Evolutionary conservation across 37 sponge, comb jelly and placozoan genomes (phyloP).

Genomic region (Cliona cf. orientalis): DNA sequence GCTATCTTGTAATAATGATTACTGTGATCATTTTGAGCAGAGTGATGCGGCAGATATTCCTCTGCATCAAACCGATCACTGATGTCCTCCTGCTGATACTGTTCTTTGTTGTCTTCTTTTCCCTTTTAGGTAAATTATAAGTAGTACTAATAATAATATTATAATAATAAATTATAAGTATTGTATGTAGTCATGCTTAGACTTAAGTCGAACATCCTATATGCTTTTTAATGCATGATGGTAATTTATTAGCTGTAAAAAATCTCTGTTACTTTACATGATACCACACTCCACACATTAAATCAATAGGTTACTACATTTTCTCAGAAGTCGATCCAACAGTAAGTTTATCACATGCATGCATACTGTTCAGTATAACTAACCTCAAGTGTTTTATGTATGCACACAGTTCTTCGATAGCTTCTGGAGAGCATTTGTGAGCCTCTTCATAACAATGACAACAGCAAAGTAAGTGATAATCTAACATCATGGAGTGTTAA

Average conservation of each 20-base stretch:
- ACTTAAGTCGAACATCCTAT: no score
- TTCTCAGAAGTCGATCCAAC: conserved; percentile 39
- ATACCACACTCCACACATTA: no score
- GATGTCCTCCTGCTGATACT: conserved; percentile 75
- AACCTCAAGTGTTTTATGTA: not conserved
- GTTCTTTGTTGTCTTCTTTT: conserved; percentile 62
- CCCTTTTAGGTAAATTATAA: conserved; percentile 71
- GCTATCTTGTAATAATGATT: not conserved
- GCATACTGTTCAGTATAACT: no score
- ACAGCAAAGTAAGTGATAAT: conserved; percentile 92
- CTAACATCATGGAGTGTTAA: no score
- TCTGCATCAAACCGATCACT: conserved; percentile 62
- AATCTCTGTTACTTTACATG: no score
- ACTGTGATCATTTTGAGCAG: conserved; percentile 20
- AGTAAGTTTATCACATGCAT: conserved; percentile 25
- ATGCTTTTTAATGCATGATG: no score
- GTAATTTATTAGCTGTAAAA: no score
- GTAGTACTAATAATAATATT: no score
- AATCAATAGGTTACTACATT: conserved; percentile 47
- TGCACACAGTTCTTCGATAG: conserved; percentile 58
- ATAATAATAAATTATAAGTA: not conserved
- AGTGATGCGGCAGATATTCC: conserved; percentile 78
- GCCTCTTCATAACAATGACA: conserved; percentile 79
- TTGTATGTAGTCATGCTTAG: no score
- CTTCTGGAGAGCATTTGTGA: conserved; percentile 64